A percentile compares a stretch with the other conserved stretches of the same genome.
Evolutionary conservation across 1,140 invertebrate genomes (phyloP).

Genomic region (Heliconius nattereri): DNA sequence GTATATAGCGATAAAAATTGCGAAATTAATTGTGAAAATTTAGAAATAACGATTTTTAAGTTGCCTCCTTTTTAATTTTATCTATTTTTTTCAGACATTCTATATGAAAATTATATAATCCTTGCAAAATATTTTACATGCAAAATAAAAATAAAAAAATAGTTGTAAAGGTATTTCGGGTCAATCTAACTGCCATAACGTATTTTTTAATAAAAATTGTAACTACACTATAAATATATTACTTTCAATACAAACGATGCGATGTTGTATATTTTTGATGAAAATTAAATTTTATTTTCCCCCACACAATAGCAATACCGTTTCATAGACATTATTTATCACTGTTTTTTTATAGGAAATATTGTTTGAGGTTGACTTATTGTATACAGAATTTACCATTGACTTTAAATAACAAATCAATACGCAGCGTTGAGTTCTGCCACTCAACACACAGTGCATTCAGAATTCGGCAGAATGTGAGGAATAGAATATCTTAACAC

Average conservation of each 20-base stretch:
- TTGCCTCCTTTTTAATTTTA: too few species aligned
- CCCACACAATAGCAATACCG: background rate
- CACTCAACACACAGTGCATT: too few species aligned
- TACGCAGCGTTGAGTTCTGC: background rate
- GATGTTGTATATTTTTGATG: background rate
- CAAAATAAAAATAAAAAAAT: background rate
- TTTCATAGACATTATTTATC: background rate
- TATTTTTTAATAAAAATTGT: background rate
- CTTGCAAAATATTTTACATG: too few species aligned
- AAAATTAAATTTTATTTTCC: constrained; percentile 6
- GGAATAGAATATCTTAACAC: background rate
- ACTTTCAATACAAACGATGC: constrained; percentile 7
- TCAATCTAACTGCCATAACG: background rate
- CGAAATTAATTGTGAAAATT: too few species aligned
- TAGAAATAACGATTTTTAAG: too few species aligned
- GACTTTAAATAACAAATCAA: too few species aligned
- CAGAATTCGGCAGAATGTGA: too few species aligned
- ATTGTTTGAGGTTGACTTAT: background rate
- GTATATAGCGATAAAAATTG: too few species aligned
- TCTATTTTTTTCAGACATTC: too few species aligned
- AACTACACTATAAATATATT: background rate
- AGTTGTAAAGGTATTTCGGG: background rate
- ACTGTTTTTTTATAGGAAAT: background rate
- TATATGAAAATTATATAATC: too few species aligned
- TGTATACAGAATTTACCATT: background rate